Conservation (phyloP, 2,113 vertebrate species). For the Semnornis frantzii region DNA sequence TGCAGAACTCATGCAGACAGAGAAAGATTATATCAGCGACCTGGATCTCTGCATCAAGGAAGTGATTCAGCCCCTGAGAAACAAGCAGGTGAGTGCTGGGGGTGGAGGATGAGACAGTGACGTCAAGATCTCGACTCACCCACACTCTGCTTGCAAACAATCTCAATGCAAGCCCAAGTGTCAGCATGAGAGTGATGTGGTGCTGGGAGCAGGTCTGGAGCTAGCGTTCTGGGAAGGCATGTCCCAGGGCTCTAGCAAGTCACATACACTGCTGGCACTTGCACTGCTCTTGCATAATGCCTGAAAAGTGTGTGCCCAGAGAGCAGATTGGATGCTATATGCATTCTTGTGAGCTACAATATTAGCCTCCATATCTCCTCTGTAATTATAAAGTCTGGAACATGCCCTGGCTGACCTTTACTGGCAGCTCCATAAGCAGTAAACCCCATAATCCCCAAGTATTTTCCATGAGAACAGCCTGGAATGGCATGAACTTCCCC, state of each 20-base stretch:
- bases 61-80: conserved; percentile 88
- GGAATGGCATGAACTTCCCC: background rate
- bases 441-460: fast-evolving
- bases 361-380: background rate
- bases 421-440: background rate
- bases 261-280: background rate
- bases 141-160: background rate
- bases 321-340: background rate
- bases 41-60: conserved; percentile 90
- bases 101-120: fast-evolving
- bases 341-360: background rate
- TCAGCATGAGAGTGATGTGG: fast-evolving
- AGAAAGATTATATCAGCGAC: conserved; percentile 87
- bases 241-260: background rate
- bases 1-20: conserved; percentile 90
- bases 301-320: background rate
- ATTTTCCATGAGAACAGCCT: background rate
- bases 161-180: background rate
- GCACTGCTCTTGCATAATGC: background rate
- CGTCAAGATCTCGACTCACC: background rate
- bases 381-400: background rate
- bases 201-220: fast-evolving
- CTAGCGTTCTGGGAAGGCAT: fast-evolving
- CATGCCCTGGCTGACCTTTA: background rate
- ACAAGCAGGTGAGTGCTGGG: conserved; percentile 79